These are phyloP conservation scores for Athrips mouffetella DNA, from an alignment of 2,888 invertebrate species.

Conservation along the genomic window DNA sequence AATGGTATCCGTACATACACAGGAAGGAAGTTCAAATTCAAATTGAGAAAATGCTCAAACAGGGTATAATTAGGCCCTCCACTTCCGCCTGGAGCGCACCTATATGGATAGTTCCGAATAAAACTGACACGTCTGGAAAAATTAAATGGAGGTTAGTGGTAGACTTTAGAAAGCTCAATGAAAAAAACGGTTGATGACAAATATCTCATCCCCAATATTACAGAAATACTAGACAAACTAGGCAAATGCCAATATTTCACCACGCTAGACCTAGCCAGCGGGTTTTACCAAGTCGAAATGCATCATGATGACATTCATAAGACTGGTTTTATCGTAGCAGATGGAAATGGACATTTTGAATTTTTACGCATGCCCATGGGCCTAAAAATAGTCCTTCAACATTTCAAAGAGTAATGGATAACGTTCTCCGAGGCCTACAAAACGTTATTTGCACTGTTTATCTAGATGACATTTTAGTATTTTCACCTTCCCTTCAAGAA, in stretches of 20 bases:
- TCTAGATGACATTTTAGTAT: too few species aligned
- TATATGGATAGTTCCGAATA: constrained; percentile 22
- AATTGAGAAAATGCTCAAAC: constrained; percentile 28
- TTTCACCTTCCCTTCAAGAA: constrained; percentile 16
- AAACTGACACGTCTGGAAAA: constrained; percentile 15
- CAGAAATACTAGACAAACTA: too few species aligned
- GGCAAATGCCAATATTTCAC: neutral
- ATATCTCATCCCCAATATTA: neutral
- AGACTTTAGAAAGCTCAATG: constrained; percentile 15
- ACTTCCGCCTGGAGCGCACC: constrained; percentile 22
- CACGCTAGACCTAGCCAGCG: neutral
- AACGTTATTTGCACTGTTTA: too few species aligned
- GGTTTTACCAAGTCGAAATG: neutral
- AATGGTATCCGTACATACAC: too few species aligned
- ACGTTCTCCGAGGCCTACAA: neutral
- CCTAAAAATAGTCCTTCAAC: too few species aligned
- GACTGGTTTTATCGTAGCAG: too few species aligned
- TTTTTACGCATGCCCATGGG: neutral
- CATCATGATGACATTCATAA: neutral
- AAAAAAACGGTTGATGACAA: neutral
- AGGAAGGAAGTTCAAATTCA: too few species aligned
- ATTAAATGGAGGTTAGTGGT: constrained; percentile 19
- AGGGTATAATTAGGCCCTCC: constrained; percentile 27
- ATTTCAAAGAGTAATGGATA: too few species aligned
- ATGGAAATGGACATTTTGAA: neutral